Evolutionary conservation across 2,113 vertebrate genomes (phyloP).

Genomic region (Typhlomys cinereus): DNA sequence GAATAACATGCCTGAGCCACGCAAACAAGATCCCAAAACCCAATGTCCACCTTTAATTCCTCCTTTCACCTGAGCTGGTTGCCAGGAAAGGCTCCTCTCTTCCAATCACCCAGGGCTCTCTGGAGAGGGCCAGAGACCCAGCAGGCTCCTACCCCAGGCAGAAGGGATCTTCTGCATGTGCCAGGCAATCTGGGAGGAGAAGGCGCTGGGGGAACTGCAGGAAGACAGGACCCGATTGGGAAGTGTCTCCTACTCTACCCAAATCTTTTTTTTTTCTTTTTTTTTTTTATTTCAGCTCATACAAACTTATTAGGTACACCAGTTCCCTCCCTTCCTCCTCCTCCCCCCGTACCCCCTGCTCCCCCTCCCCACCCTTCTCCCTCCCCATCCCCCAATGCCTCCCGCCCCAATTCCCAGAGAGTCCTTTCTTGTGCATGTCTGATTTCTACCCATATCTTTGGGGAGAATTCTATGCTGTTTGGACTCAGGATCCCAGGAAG

Average conservation of each 20-base stretch:
- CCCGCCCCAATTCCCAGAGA: too few species aligned
- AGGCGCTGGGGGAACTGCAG: not conserved
- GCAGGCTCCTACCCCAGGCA: not conserved
- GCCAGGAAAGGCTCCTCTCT: not conserved
- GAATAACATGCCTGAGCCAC: not conserved
- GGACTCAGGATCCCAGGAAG: too few species aligned
- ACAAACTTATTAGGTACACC: too few species aligned
- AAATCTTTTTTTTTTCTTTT: not conserved
- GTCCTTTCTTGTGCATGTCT: too few species aligned
- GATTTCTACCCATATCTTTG: too few species aligned
- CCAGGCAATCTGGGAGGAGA: not conserved
- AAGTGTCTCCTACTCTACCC: too few species aligned
- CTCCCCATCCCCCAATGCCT: too few species aligned
- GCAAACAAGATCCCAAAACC: not conserved
- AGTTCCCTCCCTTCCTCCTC: too few species aligned
- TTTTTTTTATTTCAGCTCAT: too few species aligned
- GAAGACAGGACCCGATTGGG: not conserved
- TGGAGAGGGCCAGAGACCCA: not conserved
- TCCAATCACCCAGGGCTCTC: not conserved
- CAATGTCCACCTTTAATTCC: not conserved
- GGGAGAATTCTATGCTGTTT: too few species aligned
- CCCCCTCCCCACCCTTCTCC: too few species aligned
- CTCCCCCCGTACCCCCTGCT: too few species aligned
- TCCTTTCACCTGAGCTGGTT: not conserved
- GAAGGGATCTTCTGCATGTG: not conserved